A percentile compares a stretch with the other conserved stretches of the same genome.
phyloP scores from a whole-genome alignment of 2,888 invertebrate genomes.

The Rhamnusium bicolor region DNA sequence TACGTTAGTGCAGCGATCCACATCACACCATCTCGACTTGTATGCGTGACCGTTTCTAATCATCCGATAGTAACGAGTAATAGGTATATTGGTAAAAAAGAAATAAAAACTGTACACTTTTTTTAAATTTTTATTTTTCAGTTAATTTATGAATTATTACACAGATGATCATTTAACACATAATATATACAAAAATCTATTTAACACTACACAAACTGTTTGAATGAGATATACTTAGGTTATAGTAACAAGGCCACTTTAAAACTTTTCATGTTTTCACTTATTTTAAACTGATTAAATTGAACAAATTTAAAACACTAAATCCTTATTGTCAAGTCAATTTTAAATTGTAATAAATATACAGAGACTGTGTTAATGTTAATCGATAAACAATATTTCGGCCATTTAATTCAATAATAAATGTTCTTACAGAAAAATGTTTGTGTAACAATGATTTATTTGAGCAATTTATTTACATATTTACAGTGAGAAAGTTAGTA shows the following conservation, averaged over 20 bases:
- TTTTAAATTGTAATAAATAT: slow-evolving; percentile 24
- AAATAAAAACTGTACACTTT: neutral
- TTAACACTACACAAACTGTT: slow-evolving; percentile 58
- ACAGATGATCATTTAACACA: slow-evolving; percentile 62
- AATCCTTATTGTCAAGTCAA: slow-evolving; percentile 50
- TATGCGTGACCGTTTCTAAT: too few species aligned
- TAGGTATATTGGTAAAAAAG: too few species aligned
- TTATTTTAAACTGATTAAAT: slow-evolving; percentile 39
- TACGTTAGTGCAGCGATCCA: too few species aligned
- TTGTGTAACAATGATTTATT: slow-evolving; percentile 46
- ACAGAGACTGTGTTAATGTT: slow-evolving; percentile 9
- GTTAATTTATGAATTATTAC: slow-evolving; percentile 62
- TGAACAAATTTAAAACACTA: slow-evolving; percentile 39
- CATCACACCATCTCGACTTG: too few species aligned
- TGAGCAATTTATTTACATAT: slow-evolving; percentile 61
- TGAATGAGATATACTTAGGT: slow-evolving; percentile 55
- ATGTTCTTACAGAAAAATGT: slow-evolving; percentile 28
- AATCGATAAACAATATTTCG: slow-evolving; percentile 33
- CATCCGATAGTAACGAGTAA: too few species aligned
- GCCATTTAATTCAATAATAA: slow-evolving; percentile 13
- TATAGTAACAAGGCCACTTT: slow-evolving; percentile 62
- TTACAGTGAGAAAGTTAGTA: slow-evolving; percentile 46
- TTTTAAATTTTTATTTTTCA: slow-evolving; percentile 49
- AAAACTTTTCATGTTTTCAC: slow-evolving; percentile 52
- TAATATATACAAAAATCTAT: slow-evolving; percentile 61